These are phyloP conservation scores for Tympanuchus pallidicinctus DNA, from an alignment of 2,113 vertebrate genomes.

Conservation along the genomic window DNA sequence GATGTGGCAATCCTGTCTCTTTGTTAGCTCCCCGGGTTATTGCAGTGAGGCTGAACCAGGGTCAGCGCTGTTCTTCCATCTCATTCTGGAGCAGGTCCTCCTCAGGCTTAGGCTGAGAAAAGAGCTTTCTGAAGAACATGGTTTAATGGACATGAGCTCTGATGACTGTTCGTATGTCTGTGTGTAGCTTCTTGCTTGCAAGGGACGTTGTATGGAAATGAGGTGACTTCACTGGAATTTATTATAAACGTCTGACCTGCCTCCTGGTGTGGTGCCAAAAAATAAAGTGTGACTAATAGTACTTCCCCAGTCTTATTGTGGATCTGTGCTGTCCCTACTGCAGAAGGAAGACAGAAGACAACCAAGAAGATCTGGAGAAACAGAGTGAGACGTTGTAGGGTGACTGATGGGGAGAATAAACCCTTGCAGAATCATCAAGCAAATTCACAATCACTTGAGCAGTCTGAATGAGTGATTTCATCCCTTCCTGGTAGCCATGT, in stretches of 20 bases:
- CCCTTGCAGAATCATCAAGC: background rate
- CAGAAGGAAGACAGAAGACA: background rate
- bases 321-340: background rate
- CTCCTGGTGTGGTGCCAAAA: background rate
- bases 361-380: background rate
- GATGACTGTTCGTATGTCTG: rapidly evolving
- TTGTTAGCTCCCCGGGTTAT: background rate
- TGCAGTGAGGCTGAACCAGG: background rate
- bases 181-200: rapidly evolving
- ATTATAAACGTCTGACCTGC: background rate
- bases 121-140: background rate
- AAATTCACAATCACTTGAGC: background rate
- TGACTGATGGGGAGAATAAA: background rate
- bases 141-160: background rate
- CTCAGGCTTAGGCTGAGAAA: background rate
- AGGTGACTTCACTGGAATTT: background rate
- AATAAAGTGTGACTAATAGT: background rate
- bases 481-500: background rate
- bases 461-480: background rate
- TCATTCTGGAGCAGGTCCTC: background rate
- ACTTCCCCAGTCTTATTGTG: background rate
- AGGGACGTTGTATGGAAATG: background rate
- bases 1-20: background rate
- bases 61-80: background rate
- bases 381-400: background rate